Conservation (phyloP, 2,888 invertebrate genomes). For the Theretra japonica region DNA sequence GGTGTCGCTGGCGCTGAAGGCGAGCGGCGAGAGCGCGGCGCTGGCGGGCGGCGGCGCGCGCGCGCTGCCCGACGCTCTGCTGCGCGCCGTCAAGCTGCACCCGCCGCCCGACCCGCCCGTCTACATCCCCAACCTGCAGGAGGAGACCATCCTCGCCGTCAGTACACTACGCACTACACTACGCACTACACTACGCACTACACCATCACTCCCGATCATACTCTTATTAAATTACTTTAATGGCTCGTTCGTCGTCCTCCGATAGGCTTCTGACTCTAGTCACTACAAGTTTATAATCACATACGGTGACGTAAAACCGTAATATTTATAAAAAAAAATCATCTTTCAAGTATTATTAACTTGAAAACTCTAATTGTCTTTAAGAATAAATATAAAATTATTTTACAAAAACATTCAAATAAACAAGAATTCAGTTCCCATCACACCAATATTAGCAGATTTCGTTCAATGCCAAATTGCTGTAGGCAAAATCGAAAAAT, state of each 20-base stretch:
- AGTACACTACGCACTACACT: slow-evolving; percentile 44
- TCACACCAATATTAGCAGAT: too few species aligned
- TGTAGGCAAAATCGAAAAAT: not conserved
- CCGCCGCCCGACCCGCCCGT: slow-evolving; percentile 82
- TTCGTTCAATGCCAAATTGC: too few species aligned
- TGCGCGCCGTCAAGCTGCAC: slow-evolving; percentile 78
- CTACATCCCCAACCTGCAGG: slow-evolving; percentile 96
- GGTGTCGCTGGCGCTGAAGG: slow-evolving; percentile 74
- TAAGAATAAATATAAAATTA: too few species aligned
- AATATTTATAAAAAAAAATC: too few species aligned
- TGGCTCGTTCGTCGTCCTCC: not conserved
- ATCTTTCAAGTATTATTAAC: too few species aligned
- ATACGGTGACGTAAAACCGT: too few species aligned
- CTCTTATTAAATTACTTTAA: not conserved
- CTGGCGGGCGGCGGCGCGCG: slow-evolving; percentile 71
- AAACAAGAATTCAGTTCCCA: too few species aligned
- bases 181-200: not conserved
- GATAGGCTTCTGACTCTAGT: too few species aligned
- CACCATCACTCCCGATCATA: not conserved
- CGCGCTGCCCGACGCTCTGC: slow-evolving; percentile 76
- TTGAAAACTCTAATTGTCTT: too few species aligned
- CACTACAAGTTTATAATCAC: too few species aligned
- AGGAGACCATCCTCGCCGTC: slow-evolving; percentile 96
- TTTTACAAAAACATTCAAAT: too few species aligned
- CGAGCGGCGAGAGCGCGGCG: slow-evolving; percentile 80